Percentiles rank a stretch among this genome's conserved stretches.
Evolutionary conservation across 1,140 invertebrate species (phyloP).

Genomic region (Solenopsis fugax): DNA sequence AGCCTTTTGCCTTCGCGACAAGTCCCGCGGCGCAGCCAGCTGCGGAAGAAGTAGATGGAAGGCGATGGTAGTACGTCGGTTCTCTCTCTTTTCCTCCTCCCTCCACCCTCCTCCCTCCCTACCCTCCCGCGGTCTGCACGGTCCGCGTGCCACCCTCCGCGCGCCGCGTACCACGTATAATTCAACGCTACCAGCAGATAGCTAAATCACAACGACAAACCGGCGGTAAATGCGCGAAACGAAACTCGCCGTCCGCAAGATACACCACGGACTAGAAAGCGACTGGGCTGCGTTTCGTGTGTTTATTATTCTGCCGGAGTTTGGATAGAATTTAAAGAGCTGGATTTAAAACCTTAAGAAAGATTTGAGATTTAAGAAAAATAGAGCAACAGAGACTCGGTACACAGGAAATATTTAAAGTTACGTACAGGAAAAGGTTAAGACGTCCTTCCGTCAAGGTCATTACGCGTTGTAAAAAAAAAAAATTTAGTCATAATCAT

Average conservation of each 20-base stretch:
- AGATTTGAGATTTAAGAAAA: conserved; percentile 21
- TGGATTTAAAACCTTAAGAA: conserved; percentile 8
- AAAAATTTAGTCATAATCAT: too few species aligned
- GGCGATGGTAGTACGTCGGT: conserved; percentile 55
- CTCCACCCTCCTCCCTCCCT: not conserved
- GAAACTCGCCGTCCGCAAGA: conserved; percentile 54
- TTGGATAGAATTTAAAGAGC: conserved; percentile 16
- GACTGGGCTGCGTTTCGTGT: not conserved
- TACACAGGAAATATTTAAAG: not conserved
- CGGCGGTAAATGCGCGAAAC: conserved; percentile 78
- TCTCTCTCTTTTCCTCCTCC: conserved; percentile 3
- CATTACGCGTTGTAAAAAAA: too few species aligned
- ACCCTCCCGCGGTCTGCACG: not conserved
- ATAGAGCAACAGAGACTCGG: not conserved
- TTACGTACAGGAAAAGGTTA: too few species aligned
- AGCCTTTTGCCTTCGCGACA: conserved; percentile 77
- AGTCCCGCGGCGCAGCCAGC: conserved; percentile 66
- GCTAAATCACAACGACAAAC: conserved; percentile 82
- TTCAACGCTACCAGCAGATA: conserved; percentile 81
- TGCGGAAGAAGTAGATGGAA: conserved; percentile 62
- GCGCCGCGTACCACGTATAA: conserved; percentile 74
- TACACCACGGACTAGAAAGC: conserved; percentile 48
- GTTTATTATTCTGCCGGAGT: conserved; percentile 16
- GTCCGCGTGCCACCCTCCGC: conserved; percentile 63
- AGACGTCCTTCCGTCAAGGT: too few species aligned